These are phyloP conservation scores for Labeo calbasu DNA, from an alignment of 2,797 vertebrate genomes.

Conservation along the genomic window DNA sequence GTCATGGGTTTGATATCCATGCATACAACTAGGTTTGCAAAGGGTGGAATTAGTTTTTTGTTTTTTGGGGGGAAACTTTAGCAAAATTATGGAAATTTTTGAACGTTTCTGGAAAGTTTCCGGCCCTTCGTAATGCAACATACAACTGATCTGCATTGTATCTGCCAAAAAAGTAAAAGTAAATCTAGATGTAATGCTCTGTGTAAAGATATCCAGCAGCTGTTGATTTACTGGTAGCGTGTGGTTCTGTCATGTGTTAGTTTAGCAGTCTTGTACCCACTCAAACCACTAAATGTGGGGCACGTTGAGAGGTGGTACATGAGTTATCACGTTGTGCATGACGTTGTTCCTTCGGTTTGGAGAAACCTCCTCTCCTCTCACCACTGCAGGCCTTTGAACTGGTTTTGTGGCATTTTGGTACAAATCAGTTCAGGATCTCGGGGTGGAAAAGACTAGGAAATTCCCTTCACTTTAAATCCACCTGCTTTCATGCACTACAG, in stretches of 20 bases:
- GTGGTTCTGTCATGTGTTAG: conserved; percentile 78
- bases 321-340: conserved; percentile 63
- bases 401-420: conserved; percentile 34
- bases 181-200: conserved; percentile 49
- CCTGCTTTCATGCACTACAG: background rate
- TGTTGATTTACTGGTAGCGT: conserved; percentile 72
- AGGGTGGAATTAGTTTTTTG: background rate
- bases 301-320: conserved; percentile 70
- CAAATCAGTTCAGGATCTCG: conserved; percentile 6
- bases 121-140: background rate
- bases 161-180: background rate
- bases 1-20: background rate
- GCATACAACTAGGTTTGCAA: background rate
- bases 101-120: background rate
- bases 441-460: background rate
- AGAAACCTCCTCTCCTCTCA: conserved; percentile 40
- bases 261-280: conserved; percentile 80
- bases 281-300: conserved; percentile 78
- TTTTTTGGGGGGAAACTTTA: background rate
- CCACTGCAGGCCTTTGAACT: conserved; percentile 35
- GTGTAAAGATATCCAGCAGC: conserved; percentile 70
- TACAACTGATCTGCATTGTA: background rate
- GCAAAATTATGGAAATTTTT: background rate
- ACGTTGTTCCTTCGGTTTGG: conserved; percentile 26
- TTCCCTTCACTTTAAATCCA: background rate